phyloP scores from a whole-genome alignment of 2,888 invertebrate species.

The Isoperla grammatica region DNA sequence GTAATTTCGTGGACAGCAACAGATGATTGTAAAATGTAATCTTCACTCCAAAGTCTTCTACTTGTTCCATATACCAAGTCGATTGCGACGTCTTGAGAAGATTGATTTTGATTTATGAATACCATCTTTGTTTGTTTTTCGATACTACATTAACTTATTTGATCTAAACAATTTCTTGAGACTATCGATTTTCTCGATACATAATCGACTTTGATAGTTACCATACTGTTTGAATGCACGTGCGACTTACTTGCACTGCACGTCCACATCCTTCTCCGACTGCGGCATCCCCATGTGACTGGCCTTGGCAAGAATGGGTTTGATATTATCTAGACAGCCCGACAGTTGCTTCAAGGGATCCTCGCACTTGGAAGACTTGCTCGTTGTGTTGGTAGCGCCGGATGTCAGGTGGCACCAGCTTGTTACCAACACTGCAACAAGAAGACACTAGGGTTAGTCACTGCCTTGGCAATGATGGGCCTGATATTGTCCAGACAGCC shows the following conservation, averaged over 20 bases:
- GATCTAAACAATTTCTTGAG: too few species aligned
- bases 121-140: too few species aligned
- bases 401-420: neutral
- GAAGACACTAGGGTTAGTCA: neutral
- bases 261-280: neutral
- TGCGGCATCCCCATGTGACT: conserved; percentile 7
- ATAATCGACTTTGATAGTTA: too few species aligned
- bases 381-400: neutral
- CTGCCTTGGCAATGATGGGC: conserved; percentile 1
- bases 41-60: too few species aligned
- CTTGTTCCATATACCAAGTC: too few species aligned
- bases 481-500: neutral
- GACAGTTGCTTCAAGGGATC: neutral
- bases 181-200: too few species aligned
- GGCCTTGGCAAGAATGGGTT: conserved; percentile 1
- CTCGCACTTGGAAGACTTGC: neutral
- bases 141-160: too few species aligned
- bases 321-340: neutral
- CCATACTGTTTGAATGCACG: too few species aligned
- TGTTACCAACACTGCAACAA: conserved; percentile 8
- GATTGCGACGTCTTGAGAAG: too few species aligned
- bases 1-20: too few species aligned
- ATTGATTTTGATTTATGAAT: too few species aligned
- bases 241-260: conserved; percentile 4
- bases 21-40: too few species aligned